Base-by-base conservation (phyloP, 2,888 invertebrate species). In the Drosophila lutescens region DNA sequence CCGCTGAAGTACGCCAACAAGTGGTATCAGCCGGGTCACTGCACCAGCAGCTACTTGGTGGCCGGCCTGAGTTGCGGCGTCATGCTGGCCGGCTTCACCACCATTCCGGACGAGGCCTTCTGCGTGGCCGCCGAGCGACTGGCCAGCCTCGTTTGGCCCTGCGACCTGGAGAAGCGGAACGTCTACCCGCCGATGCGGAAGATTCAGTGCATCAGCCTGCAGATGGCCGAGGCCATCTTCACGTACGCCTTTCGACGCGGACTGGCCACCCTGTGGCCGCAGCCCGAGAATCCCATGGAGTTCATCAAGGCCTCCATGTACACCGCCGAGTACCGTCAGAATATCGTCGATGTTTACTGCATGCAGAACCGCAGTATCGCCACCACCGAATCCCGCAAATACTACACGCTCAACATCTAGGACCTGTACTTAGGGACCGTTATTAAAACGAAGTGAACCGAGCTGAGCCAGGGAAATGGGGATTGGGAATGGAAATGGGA, bases 1-100 rank as follows among this genome's bases (percentile, higher is more conserved):
- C 58, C 68, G 0, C 2, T 88, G 5, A 88, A 86, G 34, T 85
- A 85, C 47, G 85, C 72, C 46, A 89, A 88, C 30, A 89, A 76
- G 17, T 57, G 47, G 56, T 85, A 86, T 38, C 66, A 74, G 43
- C 80, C 84, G 5, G 76, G 78, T 6, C 67, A 36, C n/a, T 79
- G 80, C 17, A 63, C n/a, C n/a, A 23, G 30, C 15, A 43, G 49
- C 3, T 71, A 71, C 12, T 0, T 89, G 0, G 23, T 60, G 4
- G 20, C 88, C 0, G 85, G 85, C 4, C 7, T 89, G 0, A 55
- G 67, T 0, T 13, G 63, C 36, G 85, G 89, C 30, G n/a, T 82
- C 4, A 43, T 78, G 30, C 44, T 86, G 13, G 65, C 86, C 9
- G 85, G 85, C 12, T 67, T 89, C 61, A 63, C 54, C 0, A 49